Conservation (phyloP, 1,140 invertebrate species). For the Penaeus vannamei region DNA sequence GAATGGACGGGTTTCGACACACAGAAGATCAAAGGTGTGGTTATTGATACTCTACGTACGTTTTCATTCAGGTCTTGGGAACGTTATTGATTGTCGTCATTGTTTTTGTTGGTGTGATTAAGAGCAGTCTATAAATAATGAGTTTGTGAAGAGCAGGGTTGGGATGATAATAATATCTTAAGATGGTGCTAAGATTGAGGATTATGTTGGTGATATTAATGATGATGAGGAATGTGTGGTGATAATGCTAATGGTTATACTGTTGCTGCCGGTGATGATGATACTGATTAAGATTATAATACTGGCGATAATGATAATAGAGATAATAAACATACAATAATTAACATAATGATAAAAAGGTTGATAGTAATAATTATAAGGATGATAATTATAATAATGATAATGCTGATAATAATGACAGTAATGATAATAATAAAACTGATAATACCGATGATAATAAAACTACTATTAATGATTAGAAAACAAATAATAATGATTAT, state of each 20-base stretch:
- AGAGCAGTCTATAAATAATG: too few relatives aligned
- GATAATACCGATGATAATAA: not conserved
- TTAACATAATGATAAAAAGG: not conserved
- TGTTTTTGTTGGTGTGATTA: too few relatives aligned
- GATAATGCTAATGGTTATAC: not conserved
- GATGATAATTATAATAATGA: not conserved
- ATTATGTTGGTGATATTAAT: too few relatives aligned
- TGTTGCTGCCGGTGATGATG: not conserved
- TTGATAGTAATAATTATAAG: not conserved
- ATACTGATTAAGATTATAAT: not conserved
- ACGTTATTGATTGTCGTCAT: too few relatives aligned
- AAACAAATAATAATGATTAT: not conserved
- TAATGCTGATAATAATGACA: not conserved
- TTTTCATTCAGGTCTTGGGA: too few relatives aligned
- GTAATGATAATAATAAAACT: not conserved
- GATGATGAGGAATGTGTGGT: not conserved
- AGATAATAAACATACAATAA: not conserved
- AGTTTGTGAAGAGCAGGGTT: too few relatives aligned
- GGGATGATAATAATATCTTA: not conserved
- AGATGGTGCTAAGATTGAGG: not conserved
- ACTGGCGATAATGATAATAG: not conserved
- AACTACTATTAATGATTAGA: not conserved
- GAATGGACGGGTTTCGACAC: too few relatives aligned
- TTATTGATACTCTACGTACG: too few relatives aligned
- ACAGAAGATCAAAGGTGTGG: too few relatives aligned